Conservation (phyloP, 2,888 invertebrate genomes). For the Drymonia ruficornis region DNA sequence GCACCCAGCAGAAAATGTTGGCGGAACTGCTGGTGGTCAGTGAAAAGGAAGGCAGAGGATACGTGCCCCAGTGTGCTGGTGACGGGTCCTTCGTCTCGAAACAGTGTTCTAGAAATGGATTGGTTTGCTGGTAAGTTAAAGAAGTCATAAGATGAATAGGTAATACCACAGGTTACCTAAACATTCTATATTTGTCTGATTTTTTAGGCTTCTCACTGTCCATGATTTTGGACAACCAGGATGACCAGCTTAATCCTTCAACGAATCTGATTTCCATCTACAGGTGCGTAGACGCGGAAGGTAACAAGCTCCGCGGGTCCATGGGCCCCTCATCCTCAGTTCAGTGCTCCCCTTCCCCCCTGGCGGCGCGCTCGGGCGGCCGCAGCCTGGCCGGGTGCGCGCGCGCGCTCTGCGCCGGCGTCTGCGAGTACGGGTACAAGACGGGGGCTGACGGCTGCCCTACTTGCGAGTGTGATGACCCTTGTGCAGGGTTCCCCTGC, state of each 20-base stretch:
- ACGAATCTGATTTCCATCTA: background rate
- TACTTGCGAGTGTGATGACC: constrained; percentile 94
- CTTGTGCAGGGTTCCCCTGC: constrained; percentile 91
- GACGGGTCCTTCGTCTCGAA: constrained; percentile 89
- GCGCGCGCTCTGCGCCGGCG: constrained; percentile 90
- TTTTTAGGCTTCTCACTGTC: no score
- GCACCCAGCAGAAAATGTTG: constrained; percentile 90
- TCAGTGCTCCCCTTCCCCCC: constrained; percentile 81
- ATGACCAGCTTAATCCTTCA: background rate
- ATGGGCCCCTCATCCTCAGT: constrained; percentile 91
- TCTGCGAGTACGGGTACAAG: constrained; percentile 94
- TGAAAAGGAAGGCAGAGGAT: constrained; percentile 92
- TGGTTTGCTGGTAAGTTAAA: constrained; percentile 90
- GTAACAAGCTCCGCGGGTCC: constrained; percentile 90
- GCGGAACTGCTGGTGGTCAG: constrained; percentile 91
- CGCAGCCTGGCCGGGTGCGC: constrained; percentile 86
- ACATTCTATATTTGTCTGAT: no score
- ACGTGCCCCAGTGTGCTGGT: constrained; percentile 91
- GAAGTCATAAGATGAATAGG: no score
- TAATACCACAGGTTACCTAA: no score
- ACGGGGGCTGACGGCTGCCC: constrained; percentile 88
- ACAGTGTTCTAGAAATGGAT: constrained; percentile 93
- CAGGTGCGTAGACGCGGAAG: constrained; percentile 91
- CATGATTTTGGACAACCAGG: no score
- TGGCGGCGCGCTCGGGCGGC: constrained; percentile 68